Evolutionary conservation across 2,113 vertebrate species (phyloP), one percentile per base, ranked within the genome.

Genomic region (Xerus inauris): DNA sequence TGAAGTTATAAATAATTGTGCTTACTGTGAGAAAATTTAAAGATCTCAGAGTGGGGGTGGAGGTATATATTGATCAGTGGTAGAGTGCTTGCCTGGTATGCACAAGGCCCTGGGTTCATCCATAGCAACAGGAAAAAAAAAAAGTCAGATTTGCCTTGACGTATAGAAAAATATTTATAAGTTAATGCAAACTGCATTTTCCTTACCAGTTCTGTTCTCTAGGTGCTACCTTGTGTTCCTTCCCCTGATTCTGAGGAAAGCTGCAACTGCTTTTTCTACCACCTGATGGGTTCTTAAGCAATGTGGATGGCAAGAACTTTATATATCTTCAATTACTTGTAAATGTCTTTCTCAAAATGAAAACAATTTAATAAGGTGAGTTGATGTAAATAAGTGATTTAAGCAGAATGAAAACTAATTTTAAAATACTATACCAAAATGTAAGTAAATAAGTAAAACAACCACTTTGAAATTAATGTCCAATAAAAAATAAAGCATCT

Each of bases 381-480:
- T 83, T 47, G 69, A 67, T 59, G 13, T n/a, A 81, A 75, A 8
- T 12, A 67, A 11, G 38, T 47, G 12, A 22, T 2, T 14, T 73
- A n/a, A 47, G 20, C 20, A 62, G 32, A 57, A 22, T 73, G 26
- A 89, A 92, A 87, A 69, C 20, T 87, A 83, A 59, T 57, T 73
- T 72, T 16, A 87, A 89, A 69, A 79, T 3, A 10, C 16, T n/a
- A 87, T 6, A 89, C 6, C 11, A 51, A 93, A 54, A 94, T 65
- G 54, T 38, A 88, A 71, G 11, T 54, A 47, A 85, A 47, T 45
- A 89, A 69, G 26, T 57, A 91, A 62, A 62, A 10, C 28, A 77
- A 30, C 3, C 12, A 69, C 28, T 80, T 92, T 83, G 9, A 62
- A 64, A 79, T 82, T 76, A 85, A 94, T 98, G 40, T 76, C 28